Evolutionary conservation across 2,888 invertebrate genomes (phyloP).

Genomic region (Trissonchulus sp.): DNA sequence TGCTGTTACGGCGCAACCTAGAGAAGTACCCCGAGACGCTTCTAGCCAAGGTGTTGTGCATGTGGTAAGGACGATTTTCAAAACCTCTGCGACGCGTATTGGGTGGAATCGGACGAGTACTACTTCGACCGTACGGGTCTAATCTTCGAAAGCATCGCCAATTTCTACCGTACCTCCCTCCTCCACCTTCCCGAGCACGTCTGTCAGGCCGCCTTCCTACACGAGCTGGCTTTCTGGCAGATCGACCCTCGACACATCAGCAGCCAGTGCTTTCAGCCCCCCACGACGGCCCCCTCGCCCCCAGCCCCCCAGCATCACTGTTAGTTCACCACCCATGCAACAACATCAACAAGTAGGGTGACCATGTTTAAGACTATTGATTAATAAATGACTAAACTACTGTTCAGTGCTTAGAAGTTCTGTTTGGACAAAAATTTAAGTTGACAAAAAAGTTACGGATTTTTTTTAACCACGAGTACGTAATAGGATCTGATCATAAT

Average conservation of each 20-base stretch:
- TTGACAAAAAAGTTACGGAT: no score
- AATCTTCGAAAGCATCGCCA: conserved; percentile 46
- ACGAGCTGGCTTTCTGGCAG: conserved; percentile 25
- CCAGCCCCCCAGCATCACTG: no score
- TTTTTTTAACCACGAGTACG: no score
- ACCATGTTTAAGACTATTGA: no score
- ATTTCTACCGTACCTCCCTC: conserved; percentile 44
- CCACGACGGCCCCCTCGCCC: not conserved
- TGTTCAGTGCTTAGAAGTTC: no score
- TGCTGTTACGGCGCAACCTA: conserved; percentile 2
- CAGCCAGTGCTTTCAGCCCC: not conserved
- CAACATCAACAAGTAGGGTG: no score
- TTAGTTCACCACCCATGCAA: no score
- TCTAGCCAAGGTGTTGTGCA: not conserved
- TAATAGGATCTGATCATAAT: no score
- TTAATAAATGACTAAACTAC: no score
- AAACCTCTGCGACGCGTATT: conserved; percentile 16
- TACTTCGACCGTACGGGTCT: conserved; percentile 47
- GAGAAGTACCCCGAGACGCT: conserved; percentile 16
- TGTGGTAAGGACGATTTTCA: not conserved
- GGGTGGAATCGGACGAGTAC: conserved; percentile 45
- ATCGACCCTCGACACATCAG: not conserved
- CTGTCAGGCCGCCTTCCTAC: conserved; percentile 40
- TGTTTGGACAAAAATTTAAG: no score
- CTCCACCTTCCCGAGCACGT: conserved; percentile 44